Percentiles rank a stretch among this genome's conserved stretches.
Conservation (phyloP, 2,113 vertebrate genomes). For the Regulus satrapa region DNA sequence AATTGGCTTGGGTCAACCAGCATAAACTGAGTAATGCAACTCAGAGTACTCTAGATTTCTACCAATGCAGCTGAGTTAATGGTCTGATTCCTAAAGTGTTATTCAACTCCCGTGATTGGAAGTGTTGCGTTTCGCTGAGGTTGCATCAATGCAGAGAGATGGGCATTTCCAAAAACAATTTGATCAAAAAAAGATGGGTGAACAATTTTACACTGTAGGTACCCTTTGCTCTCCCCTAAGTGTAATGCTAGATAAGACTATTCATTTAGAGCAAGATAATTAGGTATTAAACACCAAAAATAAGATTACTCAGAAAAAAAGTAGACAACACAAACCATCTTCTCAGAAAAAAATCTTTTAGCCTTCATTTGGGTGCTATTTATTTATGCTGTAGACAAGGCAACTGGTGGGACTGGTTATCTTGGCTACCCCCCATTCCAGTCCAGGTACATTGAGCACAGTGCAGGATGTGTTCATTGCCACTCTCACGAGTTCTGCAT, state of each 20-base stretch:
- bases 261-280: neutral
- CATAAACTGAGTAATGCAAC: neutral
- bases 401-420: neutral
- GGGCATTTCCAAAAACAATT: neutral
- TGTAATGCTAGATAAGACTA: neutral
- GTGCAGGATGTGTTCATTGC: accelerated
- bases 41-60: neutral
- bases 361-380: neutral
- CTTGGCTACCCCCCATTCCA: neutral
- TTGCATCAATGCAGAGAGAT: neutral
- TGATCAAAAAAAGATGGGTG: neutral
- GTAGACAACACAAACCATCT: accelerated
- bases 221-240: neutral
- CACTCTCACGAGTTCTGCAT: neutral
- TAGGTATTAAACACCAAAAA: neutral
- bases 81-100: neutral
- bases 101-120: neutral
- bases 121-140: neutral
- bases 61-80: neutral
- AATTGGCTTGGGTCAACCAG: neutral
- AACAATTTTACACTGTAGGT: neutral
- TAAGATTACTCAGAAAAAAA: neutral
- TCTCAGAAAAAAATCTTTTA: neutral
- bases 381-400: neutral
- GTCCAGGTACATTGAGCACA: accelerated